A percentile compares a stretch with the other conserved stretches of the same genome.
Conservation (phyloP, 2,797 vertebrate genomes). For the Melanotaenia pygmaea region DNA sequence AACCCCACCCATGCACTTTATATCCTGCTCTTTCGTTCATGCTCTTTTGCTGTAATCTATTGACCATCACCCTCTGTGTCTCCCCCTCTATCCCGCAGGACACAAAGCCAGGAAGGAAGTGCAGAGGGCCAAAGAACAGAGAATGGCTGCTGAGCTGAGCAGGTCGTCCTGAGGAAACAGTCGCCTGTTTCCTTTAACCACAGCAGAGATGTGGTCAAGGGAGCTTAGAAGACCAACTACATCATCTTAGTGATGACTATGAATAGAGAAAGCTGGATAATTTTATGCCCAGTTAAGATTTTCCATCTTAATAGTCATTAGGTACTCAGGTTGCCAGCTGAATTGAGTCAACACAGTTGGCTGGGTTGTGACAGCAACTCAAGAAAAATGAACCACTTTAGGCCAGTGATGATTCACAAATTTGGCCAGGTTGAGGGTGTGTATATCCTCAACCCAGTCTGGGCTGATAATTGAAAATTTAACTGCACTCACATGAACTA, state of each 20-base stretch:
- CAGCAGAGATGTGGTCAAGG: constrained; percentile 34
- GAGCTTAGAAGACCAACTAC: constrained; percentile 11
- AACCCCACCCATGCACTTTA: constrained; percentile 65
- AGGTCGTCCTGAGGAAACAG: constrained; percentile 64
- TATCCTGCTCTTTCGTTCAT: constrained; percentile 70
- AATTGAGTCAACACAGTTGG: neutral
- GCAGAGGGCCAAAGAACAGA: constrained; percentile 44
- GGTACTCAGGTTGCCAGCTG: neutral
- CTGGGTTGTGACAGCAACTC: neutral
- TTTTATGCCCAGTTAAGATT: neutral
- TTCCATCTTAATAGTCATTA: neutral
- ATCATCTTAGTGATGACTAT: constrained; percentile 14
- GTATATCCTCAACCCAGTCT: neutral
- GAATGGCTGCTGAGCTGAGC: constrained; percentile 44
- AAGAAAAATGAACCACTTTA: neutral
- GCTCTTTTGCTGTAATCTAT: constrained; percentile 65
- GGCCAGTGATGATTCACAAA: neutral
- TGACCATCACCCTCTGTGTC: constrained; percentile 44
- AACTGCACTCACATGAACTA: neutral
- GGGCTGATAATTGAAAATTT: neutral
- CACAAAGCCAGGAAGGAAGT: constrained; percentile 84
- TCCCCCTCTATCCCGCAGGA: constrained; percentile 41
- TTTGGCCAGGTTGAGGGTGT: neutral
- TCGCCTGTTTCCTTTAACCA: constrained; percentile 58
- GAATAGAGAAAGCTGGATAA: neutral